phyloP scores from a whole-genome alignment of 2,888 invertebrate genomes.

The Caenorhabditis becei region DNA sequence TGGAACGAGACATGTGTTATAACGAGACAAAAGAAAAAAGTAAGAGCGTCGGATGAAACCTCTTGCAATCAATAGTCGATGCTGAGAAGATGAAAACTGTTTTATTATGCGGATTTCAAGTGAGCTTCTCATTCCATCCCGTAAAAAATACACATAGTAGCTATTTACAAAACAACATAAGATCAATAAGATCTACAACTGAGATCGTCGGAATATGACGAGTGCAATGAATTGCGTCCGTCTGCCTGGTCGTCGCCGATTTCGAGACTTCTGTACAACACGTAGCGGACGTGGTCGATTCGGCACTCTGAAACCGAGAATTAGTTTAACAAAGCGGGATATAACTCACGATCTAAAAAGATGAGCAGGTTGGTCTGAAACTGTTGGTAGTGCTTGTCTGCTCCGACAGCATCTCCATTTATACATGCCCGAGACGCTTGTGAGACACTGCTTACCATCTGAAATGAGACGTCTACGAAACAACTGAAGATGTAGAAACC shows the following conservation, averaged over 20 bases:
- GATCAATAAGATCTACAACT: slow-evolving; percentile 59
- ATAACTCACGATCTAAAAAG: slow-evolving; percentile 56
- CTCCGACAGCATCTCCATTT: slow-evolving; percentile 46
- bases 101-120: slow-evolving; percentile 12
- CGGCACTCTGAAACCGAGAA: slow-evolving; percentile 53
- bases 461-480: background rate
- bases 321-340: background rate
- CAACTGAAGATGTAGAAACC: background rate
- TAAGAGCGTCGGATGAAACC: background rate
- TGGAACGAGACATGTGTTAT: background rate
- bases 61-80: no score
- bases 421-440: slow-evolving; percentile 41
- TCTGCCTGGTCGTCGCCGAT: slow-evolving; percentile 45
- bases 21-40: background rate
- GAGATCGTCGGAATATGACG: slow-evolving; percentile 55
- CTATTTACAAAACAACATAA: background rate
- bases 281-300: slow-evolving; percentile 41
- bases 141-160: background rate
- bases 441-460: slow-evolving; percentile 57
- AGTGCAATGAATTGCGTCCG: slow-evolving; percentile 35
- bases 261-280: slow-evolving; percentile 45
- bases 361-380: slow-evolving; percentile 46
- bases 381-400: slow-evolving; percentile 48
- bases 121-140: background rate
- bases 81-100: no score